These are phyloP conservation scores for Eurois occulta DNA, from an alignment of 2,888 invertebrate species.

Conservation along the genomic window DNA sequence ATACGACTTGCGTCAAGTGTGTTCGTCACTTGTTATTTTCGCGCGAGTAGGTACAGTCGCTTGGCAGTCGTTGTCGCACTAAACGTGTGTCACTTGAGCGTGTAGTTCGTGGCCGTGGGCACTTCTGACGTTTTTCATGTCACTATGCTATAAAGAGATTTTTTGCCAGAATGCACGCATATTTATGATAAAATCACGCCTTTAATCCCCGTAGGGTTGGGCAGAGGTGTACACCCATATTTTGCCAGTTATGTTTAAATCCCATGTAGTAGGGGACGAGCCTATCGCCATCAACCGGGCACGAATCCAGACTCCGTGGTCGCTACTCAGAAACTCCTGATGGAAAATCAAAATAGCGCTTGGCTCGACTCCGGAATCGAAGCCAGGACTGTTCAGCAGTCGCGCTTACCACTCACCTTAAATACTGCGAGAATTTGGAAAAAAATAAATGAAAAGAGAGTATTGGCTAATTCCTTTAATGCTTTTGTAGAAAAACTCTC, in stretches of 20 bases:
- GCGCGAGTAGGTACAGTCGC: neutral
- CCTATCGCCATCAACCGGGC: too few species aligned
- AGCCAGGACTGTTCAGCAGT: too few species aligned
- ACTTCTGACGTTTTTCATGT: neutral
- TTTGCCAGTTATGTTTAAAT: too few species aligned
- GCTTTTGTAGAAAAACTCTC: neutral
- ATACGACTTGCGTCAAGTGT: neutral
- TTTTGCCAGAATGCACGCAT: neutral
- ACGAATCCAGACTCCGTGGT: too few species aligned
- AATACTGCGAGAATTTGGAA: neutral
- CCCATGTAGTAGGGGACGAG: too few species aligned
- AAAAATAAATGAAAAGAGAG: neutral
- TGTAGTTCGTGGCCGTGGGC: neutral
- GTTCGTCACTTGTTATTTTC: neutral
- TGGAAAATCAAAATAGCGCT: too few species aligned
- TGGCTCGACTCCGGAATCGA: too few species aligned
- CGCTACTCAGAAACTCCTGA: too few species aligned
- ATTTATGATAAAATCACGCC: too few species aligned
- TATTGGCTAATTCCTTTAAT: neutral
- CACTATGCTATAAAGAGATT: too few species aligned
- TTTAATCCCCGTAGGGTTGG: too few species aligned
- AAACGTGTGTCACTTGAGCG: neutral
- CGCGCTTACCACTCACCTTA: neutral
- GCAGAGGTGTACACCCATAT: too few species aligned
- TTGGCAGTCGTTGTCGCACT: neutral